Conservation (phyloP, 2,797 vertebrate species). For the Vireo griseus region DNA sequence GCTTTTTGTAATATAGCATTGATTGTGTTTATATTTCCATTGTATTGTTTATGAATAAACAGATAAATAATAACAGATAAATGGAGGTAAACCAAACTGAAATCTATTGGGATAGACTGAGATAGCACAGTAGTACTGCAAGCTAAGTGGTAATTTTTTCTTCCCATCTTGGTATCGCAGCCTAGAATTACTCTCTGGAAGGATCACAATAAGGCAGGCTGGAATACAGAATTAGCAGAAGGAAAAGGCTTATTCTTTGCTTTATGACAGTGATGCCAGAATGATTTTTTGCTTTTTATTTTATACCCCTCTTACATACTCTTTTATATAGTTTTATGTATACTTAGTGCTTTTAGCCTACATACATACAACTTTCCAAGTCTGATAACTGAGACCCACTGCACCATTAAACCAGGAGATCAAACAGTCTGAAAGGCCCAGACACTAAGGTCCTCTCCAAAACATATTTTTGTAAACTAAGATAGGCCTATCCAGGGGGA, state of each 20-base stretch:
- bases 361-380: no score
- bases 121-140: background rate
- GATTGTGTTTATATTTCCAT: background rate
- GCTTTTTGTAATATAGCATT: background rate
- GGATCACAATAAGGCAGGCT: background rate
- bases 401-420: no score
- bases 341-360: no score
- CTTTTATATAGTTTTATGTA: no score
- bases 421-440: no score
- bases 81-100: background rate
- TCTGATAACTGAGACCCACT: no score
- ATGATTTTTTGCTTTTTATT: no score
- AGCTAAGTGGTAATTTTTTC: background rate
- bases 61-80: background rate
- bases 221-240: background rate
- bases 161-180: background rate
- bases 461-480: no score
- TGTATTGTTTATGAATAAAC: background rate
- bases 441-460: no score
- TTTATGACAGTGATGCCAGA: background rate
- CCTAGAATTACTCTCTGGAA: background rate
- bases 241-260: background rate
- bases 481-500: no score
- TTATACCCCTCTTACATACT: no score
- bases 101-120: background rate